These are phyloP conservation scores for Syrrhaptes paradoxus DNA, from an alignment of 2,113 vertebrate genomes.

Conservation along the genomic window DNA sequence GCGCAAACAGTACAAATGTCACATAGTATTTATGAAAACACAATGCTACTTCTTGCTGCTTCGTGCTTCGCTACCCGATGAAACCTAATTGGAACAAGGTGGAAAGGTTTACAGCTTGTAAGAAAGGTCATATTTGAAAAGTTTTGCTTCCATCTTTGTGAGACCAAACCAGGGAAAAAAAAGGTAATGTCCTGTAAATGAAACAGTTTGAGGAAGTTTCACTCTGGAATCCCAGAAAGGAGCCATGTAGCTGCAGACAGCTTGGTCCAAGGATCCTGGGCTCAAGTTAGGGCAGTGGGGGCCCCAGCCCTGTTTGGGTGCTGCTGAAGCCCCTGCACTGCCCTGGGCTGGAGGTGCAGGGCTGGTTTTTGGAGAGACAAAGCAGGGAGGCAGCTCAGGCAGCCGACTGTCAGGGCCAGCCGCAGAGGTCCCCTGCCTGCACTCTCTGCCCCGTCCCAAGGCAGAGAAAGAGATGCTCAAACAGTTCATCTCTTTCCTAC, in stretches of 20 bases:
- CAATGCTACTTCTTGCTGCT: neutral
- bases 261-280: neutral
- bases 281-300: neutral
- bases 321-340: rapidly evolving
- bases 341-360: neutral
- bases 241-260: neutral
- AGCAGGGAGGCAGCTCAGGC: neutral
- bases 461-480: neutral
- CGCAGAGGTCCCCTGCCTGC: neutral
- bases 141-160: neutral
- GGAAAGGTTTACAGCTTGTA: neutral
- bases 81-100: neutral
- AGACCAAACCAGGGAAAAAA: neutral
- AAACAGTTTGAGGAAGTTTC: neutral
- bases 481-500: neutral
- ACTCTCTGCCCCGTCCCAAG: neutral
- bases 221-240: neutral
- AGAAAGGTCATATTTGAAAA: neutral
- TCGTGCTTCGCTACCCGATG: neutral
- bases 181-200: neutral
- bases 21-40: neutral
- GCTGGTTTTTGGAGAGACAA: neutral
- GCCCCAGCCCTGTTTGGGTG: neutral
- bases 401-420: rapidly evolving
- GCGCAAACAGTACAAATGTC: neutral